Percentiles rank a stretch among this genome's conserved stretches.
phyloP scores from a whole-genome alignment of 2,888 invertebrate genomes.

The Bugulina stolonifera region DNA sequence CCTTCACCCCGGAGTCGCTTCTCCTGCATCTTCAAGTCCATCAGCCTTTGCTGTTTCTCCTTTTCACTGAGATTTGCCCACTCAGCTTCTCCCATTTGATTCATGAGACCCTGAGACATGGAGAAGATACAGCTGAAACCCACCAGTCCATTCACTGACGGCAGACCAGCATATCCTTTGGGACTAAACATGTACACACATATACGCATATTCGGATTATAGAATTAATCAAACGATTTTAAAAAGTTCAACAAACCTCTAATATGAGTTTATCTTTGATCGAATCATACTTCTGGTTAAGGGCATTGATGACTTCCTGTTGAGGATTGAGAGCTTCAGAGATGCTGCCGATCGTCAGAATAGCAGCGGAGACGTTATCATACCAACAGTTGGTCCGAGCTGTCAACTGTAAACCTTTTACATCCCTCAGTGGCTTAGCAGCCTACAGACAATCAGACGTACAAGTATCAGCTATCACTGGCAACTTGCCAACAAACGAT shows the following conservation, averaged over 20 bases:
- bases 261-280: slow-evolving; percentile 41
- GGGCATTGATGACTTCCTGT: slow-evolving; percentile 33
- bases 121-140: too few relatives aligned
- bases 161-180: too few relatives aligned
- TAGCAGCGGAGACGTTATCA: slow-evolving; percentile 39
- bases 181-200: too few relatives aligned
- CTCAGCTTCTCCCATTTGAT: slow-evolving; percentile 40
- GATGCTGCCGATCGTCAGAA: slow-evolving; percentile 31
- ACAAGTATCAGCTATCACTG: too few relatives aligned
- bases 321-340: background rate
- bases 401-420: slow-evolving; percentile 32
- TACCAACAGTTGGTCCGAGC: slow-evolving; percentile 34
- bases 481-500: too few relatives aligned
- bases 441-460: too few relatives aligned
- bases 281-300: slow-evolving; percentile 46
- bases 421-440: slow-evolving; percentile 33
- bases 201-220: too few relatives aligned
- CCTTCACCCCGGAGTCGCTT: slow-evolving; percentile 37
- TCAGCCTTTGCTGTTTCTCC: slow-evolving; percentile 38
- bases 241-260: slow-evolving; percentile 35
- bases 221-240: too few relatives aligned
- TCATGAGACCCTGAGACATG: slow-evolving; percentile 38
- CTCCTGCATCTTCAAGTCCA: slow-evolving; percentile 38
- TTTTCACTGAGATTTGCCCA: slow-evolving; percentile 41
- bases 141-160: too few relatives aligned